Evolutionary conservation across 2,113 vertebrate genomes (phyloP).

Genomic region (Perccottus glenii): DNA sequence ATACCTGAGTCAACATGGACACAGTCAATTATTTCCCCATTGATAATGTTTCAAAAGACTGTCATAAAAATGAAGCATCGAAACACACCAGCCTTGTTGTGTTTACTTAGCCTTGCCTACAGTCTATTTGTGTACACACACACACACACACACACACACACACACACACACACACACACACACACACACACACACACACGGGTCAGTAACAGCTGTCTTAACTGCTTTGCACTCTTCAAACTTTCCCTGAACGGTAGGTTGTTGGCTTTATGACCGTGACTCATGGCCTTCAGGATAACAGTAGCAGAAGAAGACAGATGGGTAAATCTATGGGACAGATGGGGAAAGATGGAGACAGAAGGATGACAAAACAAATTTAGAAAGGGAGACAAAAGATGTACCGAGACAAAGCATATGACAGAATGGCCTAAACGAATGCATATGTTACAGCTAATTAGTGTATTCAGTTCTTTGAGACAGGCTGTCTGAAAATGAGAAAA

Average conservation of each 20-base stretch:
- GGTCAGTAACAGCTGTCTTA: slow-evolving; percentile 21
- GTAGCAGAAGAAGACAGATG: slow-evolving; percentile 26
- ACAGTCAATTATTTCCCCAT: slow-evolving; percentile 2
- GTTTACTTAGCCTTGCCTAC: slow-evolving; percentile 18
- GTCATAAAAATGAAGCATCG: not conserved
- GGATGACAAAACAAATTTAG: slow-evolving; percentile 4
- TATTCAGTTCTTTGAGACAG: too few species aligned
- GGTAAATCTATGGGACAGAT: slow-evolving; percentile 6
- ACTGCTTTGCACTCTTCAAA: not conserved
- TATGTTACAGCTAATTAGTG: too few species aligned
- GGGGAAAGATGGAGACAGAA: too few species aligned
- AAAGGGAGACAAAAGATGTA: slow-evolving; percentile 16
- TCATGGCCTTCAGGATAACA: slow-evolving; percentile 3
- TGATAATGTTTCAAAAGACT: slow-evolving; percentile 19
- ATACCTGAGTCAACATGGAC: slow-evolving; percentile 11
- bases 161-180: not conserved
- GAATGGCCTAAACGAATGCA: too few species aligned
- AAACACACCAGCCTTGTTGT: not conserved
- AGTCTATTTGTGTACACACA: slow-evolving; percentile 5
- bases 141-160: not conserved
- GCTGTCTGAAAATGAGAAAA: too few species aligned
- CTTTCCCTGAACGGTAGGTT: slow-evolving; percentile 21
- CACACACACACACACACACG: not conserved
- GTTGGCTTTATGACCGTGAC: not conserved
- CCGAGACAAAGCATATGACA: not conserved